phyloP scores from a whole-genome alignment of 2,113 vertebrate genomes.

The Misgurnus anguillicaudatus region DNA sequence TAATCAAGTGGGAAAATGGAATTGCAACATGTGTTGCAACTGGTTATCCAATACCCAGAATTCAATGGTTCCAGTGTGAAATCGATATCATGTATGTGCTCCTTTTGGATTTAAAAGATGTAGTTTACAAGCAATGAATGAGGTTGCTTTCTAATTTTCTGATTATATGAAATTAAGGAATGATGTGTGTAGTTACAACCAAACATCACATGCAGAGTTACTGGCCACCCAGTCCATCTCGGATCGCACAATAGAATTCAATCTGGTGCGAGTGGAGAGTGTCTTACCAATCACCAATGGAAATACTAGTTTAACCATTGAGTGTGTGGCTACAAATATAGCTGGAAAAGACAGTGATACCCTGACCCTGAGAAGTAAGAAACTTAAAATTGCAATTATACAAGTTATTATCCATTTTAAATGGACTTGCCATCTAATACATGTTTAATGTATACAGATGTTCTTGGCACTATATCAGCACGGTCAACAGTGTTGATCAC shows the following conservation, averaged over 20 bases:
- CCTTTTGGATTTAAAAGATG: not conserved
- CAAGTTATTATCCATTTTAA: not conserved
- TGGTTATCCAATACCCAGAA: conserved; percentile 78
- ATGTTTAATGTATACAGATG: not conserved
- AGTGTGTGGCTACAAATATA: conserved; percentile 78
- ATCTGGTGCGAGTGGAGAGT: conserved; percentile 67
- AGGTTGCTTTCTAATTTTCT: not conserved
- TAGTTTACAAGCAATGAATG: not conserved
- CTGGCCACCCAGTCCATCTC: conserved; percentile 35
- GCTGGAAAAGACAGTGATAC: conserved; percentile 63
- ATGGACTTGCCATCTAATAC: not conserved
- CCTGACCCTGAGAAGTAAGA: conserved; percentile 33
- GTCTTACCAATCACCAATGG: conserved; percentile 49
- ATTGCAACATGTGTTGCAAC: conserved; percentile 71
- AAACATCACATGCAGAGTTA: conserved; percentile 23
- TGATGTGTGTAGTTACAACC: conserved; percentile 70
- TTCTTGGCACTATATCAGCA: no score
- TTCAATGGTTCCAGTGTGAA: conserved; percentile 80
- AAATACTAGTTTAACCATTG: conserved; percentile 69
- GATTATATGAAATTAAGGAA: not conserved
- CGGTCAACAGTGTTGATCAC: conserved; percentile 59
- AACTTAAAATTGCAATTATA: not conserved
- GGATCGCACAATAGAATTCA: conserved; percentile 55
- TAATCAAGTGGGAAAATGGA: conserved; percentile 53
- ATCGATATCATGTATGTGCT: conserved; percentile 68